Base-by-base conservation (phyloP, 2,888 invertebrate genomes). In the Sinhomidia bicolor region DNA sequence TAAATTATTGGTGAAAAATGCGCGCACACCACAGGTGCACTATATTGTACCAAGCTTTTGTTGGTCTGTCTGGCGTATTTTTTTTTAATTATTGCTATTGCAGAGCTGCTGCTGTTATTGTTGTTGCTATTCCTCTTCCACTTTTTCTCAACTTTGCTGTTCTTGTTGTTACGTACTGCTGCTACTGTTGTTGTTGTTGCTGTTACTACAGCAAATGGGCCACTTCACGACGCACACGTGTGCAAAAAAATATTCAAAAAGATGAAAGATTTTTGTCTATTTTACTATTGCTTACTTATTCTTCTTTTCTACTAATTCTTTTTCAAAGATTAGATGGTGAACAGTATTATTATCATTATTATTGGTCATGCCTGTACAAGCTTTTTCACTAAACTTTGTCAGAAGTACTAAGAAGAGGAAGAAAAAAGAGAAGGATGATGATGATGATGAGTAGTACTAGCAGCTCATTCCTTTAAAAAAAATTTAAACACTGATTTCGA, bases 221-320 rank as follows among this genome's bases (percentile, higher is more conserved):
- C 12, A 26, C 44, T 44, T 44, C 23, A 74, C 14, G 71, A 74
- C 44, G 71, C 14, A 74, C 71, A 74, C 71, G 71, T 74, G 71
- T 74, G 71, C 44, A 41, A 74, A 44, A 74, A 74, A 74, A 17
- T 6, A 9, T 20, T 9, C 20, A 74, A 17, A 17, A 71, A 41
- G 44, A 41, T 68, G 26, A 47, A 74, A 74, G 71, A 74, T 74
- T n/a, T n/a, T n/a, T 74, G 44, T 74, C 65, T 65, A 65, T 65
- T 65, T 65, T 14, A 47, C 44, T 26, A 26, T 47, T n/a, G n/a
- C n/a, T n/a, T n/a, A n/a, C n/a, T n/a, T n/a, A n/a, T 36, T 32
- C 5, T 65, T 29, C 26, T 62, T 14, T 65, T 12, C 26, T 62
- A 29, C 29, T 29, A 62, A 62, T 65, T 36, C 32, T 65, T 32